Base-by-base conservation (phyloP, 2,113 vertebrate genomes). In the Hippolais icterina region DNA sequence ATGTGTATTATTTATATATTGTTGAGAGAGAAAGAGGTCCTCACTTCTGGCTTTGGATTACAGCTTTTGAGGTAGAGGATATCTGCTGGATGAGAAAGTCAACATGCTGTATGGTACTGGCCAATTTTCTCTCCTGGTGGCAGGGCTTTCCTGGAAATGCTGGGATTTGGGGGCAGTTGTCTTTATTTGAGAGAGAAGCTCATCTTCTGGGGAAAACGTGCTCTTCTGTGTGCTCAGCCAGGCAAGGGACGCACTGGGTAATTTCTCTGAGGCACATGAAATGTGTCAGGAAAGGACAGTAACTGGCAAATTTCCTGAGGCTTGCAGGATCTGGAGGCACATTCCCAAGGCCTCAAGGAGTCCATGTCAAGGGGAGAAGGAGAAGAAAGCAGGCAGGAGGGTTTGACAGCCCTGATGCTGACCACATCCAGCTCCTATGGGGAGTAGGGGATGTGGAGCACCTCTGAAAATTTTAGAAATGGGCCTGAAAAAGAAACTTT, bases 101-200 rank as follows among this genome's bases (percentile, higher is more conserved):
- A 54, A 10, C 21, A 4, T 52, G n/a, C n/a, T 4, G 1, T 49
- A 4, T 49, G 15, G 20, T 61, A 87, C 39, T 2, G 4, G 46
- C 31, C 49, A 27, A 4, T 78, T 50, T 54, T 37, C 61, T 37
- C 57, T 79, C 33, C 53, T 7, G 3, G 15, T 53, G 41, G 29
- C 5, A 37, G 49, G 25, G 5, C 19, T 89, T 52, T 33, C n/a
- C 64, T 57, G 42, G 49, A 83, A 96, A 65, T 56, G 12, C 17
- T 1, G 5, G 31, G 42, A 49, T 81, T 69, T 1, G 35, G 33
- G 23, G 9, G 4, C 0, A 0, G 2, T 61, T 75, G 35, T 47
- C 61, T 87, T 76, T 52, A 22, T 42, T 71, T 56, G 59, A 57
- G 53, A 60, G 15, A 11, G 11, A 77, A 80, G 5, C 7, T 77